A percentile compares a stretch with the other conserved stretches of the same genome.
phyloP scores from a whole-genome alignment of 2,797 vertebrate genomes.

The Nannoperca obscura region DNA sequence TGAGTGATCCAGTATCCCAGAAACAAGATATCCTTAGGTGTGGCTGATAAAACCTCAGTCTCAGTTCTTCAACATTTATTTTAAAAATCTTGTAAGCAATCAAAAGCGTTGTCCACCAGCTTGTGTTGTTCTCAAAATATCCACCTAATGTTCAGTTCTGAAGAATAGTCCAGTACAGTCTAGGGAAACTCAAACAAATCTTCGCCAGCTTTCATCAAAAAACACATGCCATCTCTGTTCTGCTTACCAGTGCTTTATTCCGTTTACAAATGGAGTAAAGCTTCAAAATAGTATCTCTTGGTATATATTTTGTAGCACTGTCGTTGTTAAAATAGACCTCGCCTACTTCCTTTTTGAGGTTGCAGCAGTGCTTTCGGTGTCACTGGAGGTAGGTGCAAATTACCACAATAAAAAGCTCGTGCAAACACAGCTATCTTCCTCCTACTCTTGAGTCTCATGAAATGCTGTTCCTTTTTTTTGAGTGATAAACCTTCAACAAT shows the following conservation, averaged over 20 bases:
- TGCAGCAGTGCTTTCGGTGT: slow-evolving; percentile 66
- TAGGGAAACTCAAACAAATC: slow-evolving; percentile 22
- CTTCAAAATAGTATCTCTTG: slow-evolving; percentile 47
- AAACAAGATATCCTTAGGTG: slow-evolving; percentile 3
- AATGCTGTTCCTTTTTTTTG: slow-evolving; percentile 56
- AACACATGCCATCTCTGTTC: slow-evolving; percentile 4
- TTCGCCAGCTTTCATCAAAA: slow-evolving; percentile 6
- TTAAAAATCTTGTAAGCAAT: not conserved
- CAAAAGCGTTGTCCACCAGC: slow-evolving; percentile 8
- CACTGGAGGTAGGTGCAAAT: slow-evolving; percentile 63
- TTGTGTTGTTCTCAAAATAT: slow-evolving; percentile 9
- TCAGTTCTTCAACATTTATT: slow-evolving; percentile 8
- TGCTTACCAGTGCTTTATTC: slow-evolving; percentile 3
- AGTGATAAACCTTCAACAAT: slow-evolving; percentile 3
- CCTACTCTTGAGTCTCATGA: slow-evolving; percentile 57
- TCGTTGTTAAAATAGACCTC: slow-evolving; percentile 53
- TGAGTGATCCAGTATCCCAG: slow-evolving; percentile 13
- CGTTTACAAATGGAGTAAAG: slow-evolving; percentile 11
- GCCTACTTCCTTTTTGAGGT: slow-evolving; percentile 82
- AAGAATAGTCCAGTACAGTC: slow-evolving; percentile 32
- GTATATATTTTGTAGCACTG: slow-evolving; percentile 34
- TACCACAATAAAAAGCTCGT: slow-evolving; percentile 76
- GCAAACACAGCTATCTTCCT: slow-evolving; percentile 65
- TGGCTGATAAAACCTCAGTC: slow-evolving; percentile 2
- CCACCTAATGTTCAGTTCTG: not conserved